Percentiles rank a stretch among this genome's conserved stretches.
Evolutionary conservation across 2,113 vertebrate species (phyloP).

Genomic region (Xiphias gladius): DNA sequence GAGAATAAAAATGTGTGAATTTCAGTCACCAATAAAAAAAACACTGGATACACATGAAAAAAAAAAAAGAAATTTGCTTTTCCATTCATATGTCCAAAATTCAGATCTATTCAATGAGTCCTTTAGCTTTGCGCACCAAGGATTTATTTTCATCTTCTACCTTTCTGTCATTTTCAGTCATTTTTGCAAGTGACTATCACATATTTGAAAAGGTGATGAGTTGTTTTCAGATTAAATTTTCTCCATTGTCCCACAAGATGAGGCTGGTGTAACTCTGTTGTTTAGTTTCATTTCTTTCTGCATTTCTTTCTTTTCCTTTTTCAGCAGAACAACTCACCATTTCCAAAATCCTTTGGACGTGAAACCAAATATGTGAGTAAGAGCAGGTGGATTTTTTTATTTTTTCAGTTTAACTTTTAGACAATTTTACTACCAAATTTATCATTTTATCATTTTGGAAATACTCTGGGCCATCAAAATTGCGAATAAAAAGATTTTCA

Average conservation of each 20-base stretch:
- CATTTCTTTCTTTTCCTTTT: conserved; percentile 39
- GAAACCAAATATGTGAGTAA: conserved; percentile 98
- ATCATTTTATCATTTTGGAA: no score
- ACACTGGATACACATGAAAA: not conserved
- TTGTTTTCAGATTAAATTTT: not conserved
- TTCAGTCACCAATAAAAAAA: no score
- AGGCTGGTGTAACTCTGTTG: not conserved
- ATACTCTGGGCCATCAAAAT: no score
- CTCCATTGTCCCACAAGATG: not conserved
- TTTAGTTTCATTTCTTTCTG: not conserved
- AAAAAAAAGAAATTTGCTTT: not conserved
- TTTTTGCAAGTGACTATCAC: not conserved
- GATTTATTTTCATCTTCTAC: conserved; percentile 17
- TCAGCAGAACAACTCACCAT: conserved; percentile 74
- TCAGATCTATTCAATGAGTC: not conserved
- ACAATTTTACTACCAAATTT: not conserved
- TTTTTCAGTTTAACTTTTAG: not conserved
- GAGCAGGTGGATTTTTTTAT: not conserved
- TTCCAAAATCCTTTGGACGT: conserved; percentile 87
- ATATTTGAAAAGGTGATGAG: conserved; percentile 2
- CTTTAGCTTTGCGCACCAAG: not conserved
- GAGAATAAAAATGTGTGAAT: not conserved
- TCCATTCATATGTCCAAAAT: no score
- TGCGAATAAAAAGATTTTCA: no score
- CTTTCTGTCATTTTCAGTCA: no score